Percentiles rank a stretch among this genome's conserved stretches.
Conservation (phyloP, 2,797 vertebrate species). For the Australoheros facetus region DNA sequence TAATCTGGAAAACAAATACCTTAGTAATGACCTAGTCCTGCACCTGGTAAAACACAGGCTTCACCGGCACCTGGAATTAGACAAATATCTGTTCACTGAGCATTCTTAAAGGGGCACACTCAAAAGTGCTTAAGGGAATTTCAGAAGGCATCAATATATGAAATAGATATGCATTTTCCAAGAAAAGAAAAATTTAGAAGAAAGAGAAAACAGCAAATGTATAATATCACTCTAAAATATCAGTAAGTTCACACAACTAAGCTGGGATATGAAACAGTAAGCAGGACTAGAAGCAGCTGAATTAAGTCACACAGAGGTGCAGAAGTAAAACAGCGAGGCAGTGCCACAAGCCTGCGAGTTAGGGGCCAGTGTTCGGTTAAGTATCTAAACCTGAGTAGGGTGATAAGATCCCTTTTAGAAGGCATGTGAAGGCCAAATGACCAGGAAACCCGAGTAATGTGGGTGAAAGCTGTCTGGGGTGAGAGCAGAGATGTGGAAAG, state of each 20-base stretch:
- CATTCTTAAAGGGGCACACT: slow-evolving; percentile 75
- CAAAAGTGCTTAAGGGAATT: slow-evolving; percentile 17
- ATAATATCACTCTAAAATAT: neutral
- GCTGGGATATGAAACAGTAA: slow-evolving; percentile 3
- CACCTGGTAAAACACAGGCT: slow-evolving; percentile 84
- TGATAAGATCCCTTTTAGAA: slow-evolving; percentile 78
- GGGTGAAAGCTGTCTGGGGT: slow-evolving; percentile 70
- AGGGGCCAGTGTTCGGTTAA: slow-evolving; percentile 66
- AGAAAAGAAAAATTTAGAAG: neutral
- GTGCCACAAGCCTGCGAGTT: slow-evolving; percentile 44
- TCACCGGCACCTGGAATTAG: slow-evolving; percentile 81
- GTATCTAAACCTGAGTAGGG: slow-evolving; percentile 76
- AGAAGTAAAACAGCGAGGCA: slow-evolving; percentile 28
- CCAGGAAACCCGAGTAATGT: slow-evolving; percentile 74
- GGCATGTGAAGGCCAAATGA: slow-evolving; percentile 75
- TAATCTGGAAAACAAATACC: slow-evolving; percentile 85
- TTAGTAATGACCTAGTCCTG: slow-evolving; percentile 78
- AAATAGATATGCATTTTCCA: slow-evolving; percentile 14
- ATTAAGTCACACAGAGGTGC: slow-evolving; percentile 43
- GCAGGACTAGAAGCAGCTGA: slow-evolving; percentile 9
- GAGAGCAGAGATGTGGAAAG: slow-evolving; percentile 66
- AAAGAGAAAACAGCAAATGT: slow-evolving; percentile 14
- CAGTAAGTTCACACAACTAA: slow-evolving; percentile 6
- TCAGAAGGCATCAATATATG: slow-evolving; percentile 21
- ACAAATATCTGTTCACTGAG: slow-evolving; percentile 69